These are phyloP conservation scores for Cecropterus lyciades DNA, from an alignment of 1,140 invertebrate species.

Conservation along the genomic window DNA sequence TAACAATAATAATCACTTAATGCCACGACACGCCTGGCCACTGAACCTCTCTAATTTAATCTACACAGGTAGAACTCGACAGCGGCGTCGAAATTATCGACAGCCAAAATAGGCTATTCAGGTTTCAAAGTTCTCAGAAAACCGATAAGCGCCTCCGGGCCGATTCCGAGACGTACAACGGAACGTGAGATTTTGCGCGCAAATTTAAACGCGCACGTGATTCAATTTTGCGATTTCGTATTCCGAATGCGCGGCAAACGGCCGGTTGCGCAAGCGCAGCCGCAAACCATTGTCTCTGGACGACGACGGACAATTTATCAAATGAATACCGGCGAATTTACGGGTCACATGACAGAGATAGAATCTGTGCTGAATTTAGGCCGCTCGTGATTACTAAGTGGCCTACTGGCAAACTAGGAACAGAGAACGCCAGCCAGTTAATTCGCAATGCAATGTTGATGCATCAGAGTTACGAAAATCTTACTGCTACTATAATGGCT, in stretches of 20 bases:
- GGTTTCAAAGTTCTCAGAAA: constrained; percentile 33
- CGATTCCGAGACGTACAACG: constrained; percentile 53
- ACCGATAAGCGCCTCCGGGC: constrained; percentile 30
- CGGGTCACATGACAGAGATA: constrained; percentile 29
- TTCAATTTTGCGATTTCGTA: constrained; percentile 59
- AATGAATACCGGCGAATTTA: constrained; percentile 35
- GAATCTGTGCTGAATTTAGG: constrained; percentile 29
- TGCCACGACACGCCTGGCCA: not conserved
- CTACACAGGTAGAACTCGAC: constrained; percentile 17
- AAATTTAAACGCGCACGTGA: constrained; percentile 56
- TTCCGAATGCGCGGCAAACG: constrained; percentile 50
- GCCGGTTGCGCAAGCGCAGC: constrained; percentile 46
- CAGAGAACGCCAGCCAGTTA: constrained; percentile 21
- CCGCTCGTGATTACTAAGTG: constrained; percentile 14
- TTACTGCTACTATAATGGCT: not conserved
- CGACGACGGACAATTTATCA: constrained; percentile 32
- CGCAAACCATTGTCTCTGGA: constrained; percentile 34
- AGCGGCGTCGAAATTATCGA: constrained; percentile 12
- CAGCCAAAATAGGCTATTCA: constrained; percentile 27
- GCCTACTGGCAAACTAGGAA: constrained; percentile 31
- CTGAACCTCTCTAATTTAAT: constrained; percentile 19
- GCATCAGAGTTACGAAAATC: constrained; percentile 4
- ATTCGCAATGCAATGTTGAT: constrained; percentile 16
- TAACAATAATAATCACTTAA: not conserved
- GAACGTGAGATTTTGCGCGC: constrained; percentile 59